phyloP scores from a whole-genome alignment of 2,797 vertebrate species.

The Spatula versicolor region DNA sequence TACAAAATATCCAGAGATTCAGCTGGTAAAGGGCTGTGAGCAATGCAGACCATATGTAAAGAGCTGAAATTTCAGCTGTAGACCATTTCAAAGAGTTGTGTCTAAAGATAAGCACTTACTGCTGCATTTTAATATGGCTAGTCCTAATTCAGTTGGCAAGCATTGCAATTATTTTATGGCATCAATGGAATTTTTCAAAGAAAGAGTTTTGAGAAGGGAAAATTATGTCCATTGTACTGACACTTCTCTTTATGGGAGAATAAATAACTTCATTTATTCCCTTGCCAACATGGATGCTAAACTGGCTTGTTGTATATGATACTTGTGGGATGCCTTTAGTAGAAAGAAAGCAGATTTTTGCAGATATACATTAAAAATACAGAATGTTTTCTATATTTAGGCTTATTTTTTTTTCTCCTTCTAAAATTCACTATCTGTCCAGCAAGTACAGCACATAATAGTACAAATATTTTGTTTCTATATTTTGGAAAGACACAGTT shows the following conservation, averaged over 20 bases:
- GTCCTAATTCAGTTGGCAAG: background rate
- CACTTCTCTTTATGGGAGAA: background rate
- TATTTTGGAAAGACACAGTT: background rate
- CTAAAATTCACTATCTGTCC: background rate
- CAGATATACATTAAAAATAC: background rate
- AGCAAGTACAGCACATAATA: background rate
- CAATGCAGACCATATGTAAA: fast-evolving
- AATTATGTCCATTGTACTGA: background rate
- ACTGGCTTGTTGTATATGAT: background rate
- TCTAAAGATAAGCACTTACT: background rate
- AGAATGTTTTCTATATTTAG: background rate
- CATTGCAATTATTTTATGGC: background rate
- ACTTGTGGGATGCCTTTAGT: background rate
- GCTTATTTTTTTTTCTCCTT: background rate
- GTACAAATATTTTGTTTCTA: background rate
- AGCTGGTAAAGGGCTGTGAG: background rate
- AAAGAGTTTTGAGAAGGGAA: background rate
- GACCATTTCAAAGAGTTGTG: background rate
- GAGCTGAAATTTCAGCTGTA: background rate
- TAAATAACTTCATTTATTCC: background rate
- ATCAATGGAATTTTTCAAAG: background rate
- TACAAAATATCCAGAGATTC: background rate
- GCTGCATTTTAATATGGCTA: background rate
- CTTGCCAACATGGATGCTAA: background rate
- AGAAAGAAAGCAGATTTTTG: background rate